Evolutionary conservation across 2,888 invertebrate species (phyloP), one percentile per base, ranked within the genome.

Genomic region (Acleris literana): DNA sequence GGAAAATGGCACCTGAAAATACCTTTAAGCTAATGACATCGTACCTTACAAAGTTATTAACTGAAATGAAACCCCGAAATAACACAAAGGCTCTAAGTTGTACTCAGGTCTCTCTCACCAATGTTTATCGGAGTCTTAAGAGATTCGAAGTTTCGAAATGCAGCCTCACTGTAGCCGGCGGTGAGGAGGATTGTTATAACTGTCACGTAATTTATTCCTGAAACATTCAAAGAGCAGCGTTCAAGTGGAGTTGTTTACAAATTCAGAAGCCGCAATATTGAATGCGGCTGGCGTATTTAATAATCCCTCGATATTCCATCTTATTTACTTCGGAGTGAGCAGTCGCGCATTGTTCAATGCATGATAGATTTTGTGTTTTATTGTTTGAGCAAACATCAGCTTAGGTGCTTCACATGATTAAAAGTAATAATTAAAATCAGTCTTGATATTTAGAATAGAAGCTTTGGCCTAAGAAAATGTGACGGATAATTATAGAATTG

Each of bases 1-100:
- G 90, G 64, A 92, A 82, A 72, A 92, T 87, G n/a, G 85, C 90
- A 54, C 92, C 91, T 92, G 72, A 25, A 69, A 71, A 60, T 18
- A 65, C 16, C 33, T 33, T n/a, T 18, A 49, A 33, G 18, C 43
- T 55, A 20, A 43, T 22, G 4, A 1, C n/a, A 55, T n/a, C 6
- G 46, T 46, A 17, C 7, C 5, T 16, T 44, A n/a, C n/a, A 13
- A n/a, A 16, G 3, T 6, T 7, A 17, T 46, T 46, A n/a, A 46
- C 46, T 46, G 17, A n/a, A 46, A 46, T n/a, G 46, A 6, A 46
- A 46, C n/a, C 17, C 46, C 11, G 18, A 39, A 64, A 65, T 49
- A 65, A 46, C 51, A 44, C 43, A 55, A 55, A 22, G 48, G 33
- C 54, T 62, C n/a, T 17, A 13, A 51, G 39, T 39, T 48, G 48